Percentiles rank a stretch among this genome's conserved stretches.
Evolutionary conservation across 2,797 vertebrate species (phyloP).

Genomic region (Coreius guichenoti): DNA sequence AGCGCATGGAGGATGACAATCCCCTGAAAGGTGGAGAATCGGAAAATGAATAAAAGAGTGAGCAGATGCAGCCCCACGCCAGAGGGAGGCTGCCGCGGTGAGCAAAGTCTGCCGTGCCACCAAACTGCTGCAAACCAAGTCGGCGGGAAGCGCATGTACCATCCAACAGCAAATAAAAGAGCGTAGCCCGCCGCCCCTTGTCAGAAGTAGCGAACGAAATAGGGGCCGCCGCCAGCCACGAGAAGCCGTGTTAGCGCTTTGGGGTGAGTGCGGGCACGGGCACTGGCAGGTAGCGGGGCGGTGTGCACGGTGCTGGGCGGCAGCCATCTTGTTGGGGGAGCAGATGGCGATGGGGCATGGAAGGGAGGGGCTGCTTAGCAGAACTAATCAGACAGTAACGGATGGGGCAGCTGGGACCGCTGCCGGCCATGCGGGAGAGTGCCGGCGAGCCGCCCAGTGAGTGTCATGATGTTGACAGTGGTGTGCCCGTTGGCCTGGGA

Average conservation of each 20-base stretch:
- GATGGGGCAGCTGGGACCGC: slow-evolving; percentile 99
- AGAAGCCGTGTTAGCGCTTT: slow-evolving; percentile 90
- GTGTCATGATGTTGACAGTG: slow-evolving; percentile 96
- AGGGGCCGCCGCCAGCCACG: slow-evolving; percentile 83
- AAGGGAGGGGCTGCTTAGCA: slow-evolving; percentile 99
- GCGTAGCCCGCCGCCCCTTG: slow-evolving; percentile 85
- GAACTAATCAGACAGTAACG: slow-evolving; percentile 99
- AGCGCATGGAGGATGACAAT: slow-evolving; percentile 58
- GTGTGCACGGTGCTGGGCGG: slow-evolving; percentile 88
- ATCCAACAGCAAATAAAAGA: slow-evolving; percentile 98
- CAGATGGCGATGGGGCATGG: slow-evolving; percentile 83
- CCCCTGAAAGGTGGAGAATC: slow-evolving; percentile 85
- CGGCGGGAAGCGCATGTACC: slow-evolving; percentile 97
- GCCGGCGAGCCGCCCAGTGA: slow-evolving; percentile 71
- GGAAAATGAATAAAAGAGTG: slow-evolving; percentile 93
- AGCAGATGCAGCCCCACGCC: slow-evolving; percentile 99
- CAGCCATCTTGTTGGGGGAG: slow-evolving; percentile 95
- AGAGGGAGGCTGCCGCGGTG: slow-evolving; percentile 94
- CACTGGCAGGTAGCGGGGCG: slow-evolving; percentile 92
- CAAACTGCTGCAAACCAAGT: slow-evolving; percentile 99
- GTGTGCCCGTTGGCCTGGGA: slow-evolving; percentile 91
- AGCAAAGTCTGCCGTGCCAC: slow-evolving; percentile 97
- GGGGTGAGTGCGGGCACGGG: slow-evolving; percentile 85
- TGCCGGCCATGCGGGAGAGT: slow-evolving; percentile 89
- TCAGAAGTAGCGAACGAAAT: slow-evolving; percentile 74